Conservation (phyloP, 1,140 invertebrate species). For the Orchesella cincta region DNA sequence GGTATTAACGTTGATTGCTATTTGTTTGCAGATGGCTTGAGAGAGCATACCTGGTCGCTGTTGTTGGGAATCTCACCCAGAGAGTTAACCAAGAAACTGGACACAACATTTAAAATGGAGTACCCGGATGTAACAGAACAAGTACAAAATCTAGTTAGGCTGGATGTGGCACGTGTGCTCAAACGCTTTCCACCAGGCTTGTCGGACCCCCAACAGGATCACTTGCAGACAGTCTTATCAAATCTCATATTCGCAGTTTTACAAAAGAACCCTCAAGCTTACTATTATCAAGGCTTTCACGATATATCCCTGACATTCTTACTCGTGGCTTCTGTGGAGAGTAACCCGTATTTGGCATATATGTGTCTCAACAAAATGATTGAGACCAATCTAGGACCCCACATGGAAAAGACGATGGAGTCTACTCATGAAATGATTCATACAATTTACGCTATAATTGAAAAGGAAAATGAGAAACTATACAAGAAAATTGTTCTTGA, state of each 20-base stretch:
- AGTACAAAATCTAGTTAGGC: conserved; percentile 38
- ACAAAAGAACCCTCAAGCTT: conserved; percentile 43
- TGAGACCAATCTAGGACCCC: conserved; percentile 37
- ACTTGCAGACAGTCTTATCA: conserved; percentile 42
- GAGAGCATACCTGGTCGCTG: conserved; percentile 44
- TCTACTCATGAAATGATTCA: conserved; percentile 48
- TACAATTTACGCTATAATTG: conserved; percentile 46
- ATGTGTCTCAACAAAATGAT: conserved; percentile 48
- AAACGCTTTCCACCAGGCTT: conserved; percentile 49
- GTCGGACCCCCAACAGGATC: conserved; percentile 49
- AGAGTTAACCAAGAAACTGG: conserved; percentile 31
- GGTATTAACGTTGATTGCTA: too few species aligned
- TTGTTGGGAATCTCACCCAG: conserved; percentile 41
- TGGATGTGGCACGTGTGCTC: conserved; percentile 48
- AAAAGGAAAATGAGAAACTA: conserved; percentile 42
- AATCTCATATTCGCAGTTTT: conserved; percentile 43
- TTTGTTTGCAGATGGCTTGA: conserved; percentile 43
- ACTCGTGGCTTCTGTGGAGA: conserved; percentile 43
- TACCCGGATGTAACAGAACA: conserved; percentile 35
- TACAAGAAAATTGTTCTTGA: conserved; percentile 49
- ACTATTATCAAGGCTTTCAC: conserved; percentile 51
- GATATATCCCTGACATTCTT: conserved; percentile 51
- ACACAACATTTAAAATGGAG: conserved; percentile 15
- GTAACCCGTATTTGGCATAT: conserved; percentile 44
- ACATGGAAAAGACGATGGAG: conserved; percentile 50